phyloP scores from a whole-genome alignment of 2,797 vertebrate genomes.

The Pantherophis vulpinus region DNA sequence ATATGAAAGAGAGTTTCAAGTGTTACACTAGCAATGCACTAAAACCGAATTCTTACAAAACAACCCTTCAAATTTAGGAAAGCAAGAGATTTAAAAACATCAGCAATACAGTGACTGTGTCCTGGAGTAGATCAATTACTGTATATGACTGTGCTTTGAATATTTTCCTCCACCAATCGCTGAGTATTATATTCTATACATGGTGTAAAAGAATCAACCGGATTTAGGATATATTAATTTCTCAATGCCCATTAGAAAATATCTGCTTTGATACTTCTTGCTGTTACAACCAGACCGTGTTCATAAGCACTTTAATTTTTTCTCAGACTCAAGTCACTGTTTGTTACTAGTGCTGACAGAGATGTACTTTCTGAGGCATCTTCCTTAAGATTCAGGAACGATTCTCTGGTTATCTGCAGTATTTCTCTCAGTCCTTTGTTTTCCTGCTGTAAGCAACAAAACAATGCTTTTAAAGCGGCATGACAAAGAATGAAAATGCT shows the following conservation, averaged over 20 bases:
- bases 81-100: neutral
- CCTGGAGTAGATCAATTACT: neutral
- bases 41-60: neutral
- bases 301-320: constrained; percentile 79
- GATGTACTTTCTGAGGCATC: constrained; percentile 85
- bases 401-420: constrained; percentile 93
- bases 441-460: constrained; percentile 81
- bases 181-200: constrained; percentile 4
- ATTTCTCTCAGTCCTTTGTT: constrained; percentile 92
- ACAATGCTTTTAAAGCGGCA: neutral
- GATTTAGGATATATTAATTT: constrained; percentile 36
- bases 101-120: neutral
- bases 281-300: constrained; percentile 40
- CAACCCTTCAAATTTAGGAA: neutral
- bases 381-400: constrained; percentile 89
- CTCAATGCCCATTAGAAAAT: constrained; percentile 60
- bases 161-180: neutral
- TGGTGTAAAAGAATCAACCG: constrained; percentile 31
- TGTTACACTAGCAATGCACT: neutral
- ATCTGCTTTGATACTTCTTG: constrained; percentile 49
- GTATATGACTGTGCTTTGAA: constrained; percentile 10
- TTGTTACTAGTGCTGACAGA: constrained; percentile 85
- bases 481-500: neutral
- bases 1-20: neutral
- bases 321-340: constrained; percentile 84